Percentiles rank a stretch among this genome's conserved stretches.
phyloP scores from a whole-genome alignment of 2,113 vertebrate species.

The Thermophis baileyi region DNA sequence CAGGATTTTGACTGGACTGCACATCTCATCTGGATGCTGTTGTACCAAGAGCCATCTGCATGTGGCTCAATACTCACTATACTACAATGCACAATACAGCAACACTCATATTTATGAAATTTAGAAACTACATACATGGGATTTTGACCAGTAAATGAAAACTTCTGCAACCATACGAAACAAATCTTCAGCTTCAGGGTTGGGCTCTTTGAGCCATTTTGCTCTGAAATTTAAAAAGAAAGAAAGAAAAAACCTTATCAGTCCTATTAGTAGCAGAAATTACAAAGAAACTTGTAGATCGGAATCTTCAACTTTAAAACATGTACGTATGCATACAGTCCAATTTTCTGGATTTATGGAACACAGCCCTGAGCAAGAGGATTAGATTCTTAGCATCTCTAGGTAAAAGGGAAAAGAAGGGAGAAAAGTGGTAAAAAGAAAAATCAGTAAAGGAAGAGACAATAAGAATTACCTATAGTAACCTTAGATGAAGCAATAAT shows the following conservation, averaged over 20 bases:
- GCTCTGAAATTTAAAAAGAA: slow-evolving; percentile 73
- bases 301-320: background rate
- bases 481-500: background rate
- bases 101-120: background rate
- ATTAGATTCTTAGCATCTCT: background rate
- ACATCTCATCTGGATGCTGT: background rate
- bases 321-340: background rate
- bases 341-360: background rate
- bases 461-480: background rate
- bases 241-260: background rate
- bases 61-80: background rate
- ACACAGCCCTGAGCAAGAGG: background rate
- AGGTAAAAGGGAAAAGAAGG: background rate
- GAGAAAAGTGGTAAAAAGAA: background rate
- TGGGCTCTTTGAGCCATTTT: slow-evolving; percentile 91
- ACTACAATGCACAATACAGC: too few relatives aligned
- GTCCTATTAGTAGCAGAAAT: background rate
- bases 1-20: background rate
- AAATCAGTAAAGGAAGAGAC: background rate
- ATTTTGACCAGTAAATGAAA: slow-evolving; percentile 97
- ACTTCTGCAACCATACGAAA: slow-evolving; percentile 98
- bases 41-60: background rate
- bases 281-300: background rate
- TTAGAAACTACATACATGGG: slow-evolving; percentile 74
- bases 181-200: slow-evolving; percentile 85